Conservation (phyloP, 2,113 vertebrate species). For the Nyctibius bracteatus region DNA sequence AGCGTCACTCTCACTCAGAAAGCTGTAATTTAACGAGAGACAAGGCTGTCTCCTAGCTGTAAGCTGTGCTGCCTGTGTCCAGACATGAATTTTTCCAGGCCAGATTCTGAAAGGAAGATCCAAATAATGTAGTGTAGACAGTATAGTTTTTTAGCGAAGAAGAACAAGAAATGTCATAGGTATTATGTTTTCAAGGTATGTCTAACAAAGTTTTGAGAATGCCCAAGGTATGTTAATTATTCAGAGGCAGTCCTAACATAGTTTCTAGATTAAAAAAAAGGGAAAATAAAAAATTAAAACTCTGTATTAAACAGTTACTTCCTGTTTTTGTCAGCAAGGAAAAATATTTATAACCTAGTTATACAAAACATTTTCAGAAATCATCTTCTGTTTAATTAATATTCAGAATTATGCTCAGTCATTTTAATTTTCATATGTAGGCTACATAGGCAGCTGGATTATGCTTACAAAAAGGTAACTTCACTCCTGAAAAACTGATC, state of each 20-base stretch:
- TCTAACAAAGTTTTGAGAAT: neutral
- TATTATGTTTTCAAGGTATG: neutral
- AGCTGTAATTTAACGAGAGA: neutral
- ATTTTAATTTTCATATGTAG: neutral
- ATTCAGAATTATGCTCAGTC: neutral
- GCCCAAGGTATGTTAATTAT: neutral
- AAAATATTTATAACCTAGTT: neutral
- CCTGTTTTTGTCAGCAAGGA: neutral
- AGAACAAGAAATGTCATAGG: neutral
- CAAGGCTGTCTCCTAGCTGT: neutral
- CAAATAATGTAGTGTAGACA: neutral
- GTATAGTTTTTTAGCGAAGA: neutral
- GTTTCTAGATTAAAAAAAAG: neutral
- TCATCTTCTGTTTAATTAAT: neutral
- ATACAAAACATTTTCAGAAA: neutral
- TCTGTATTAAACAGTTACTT: neutral
- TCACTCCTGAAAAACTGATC: neutral
- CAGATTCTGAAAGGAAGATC: neutral
- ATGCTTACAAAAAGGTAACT: neutral
- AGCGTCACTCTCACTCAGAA: neutral
- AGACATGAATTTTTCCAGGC: neutral
- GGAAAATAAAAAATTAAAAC: neutral
- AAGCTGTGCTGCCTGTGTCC: neutral
- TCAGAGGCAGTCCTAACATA: neutral
- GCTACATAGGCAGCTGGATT: neutral